Percentiles rank a stretch among this genome's conserved stretches.
Conservation (phyloP, 2,797 vertebrate species). For the Atherinosoma microstoma region DNA sequence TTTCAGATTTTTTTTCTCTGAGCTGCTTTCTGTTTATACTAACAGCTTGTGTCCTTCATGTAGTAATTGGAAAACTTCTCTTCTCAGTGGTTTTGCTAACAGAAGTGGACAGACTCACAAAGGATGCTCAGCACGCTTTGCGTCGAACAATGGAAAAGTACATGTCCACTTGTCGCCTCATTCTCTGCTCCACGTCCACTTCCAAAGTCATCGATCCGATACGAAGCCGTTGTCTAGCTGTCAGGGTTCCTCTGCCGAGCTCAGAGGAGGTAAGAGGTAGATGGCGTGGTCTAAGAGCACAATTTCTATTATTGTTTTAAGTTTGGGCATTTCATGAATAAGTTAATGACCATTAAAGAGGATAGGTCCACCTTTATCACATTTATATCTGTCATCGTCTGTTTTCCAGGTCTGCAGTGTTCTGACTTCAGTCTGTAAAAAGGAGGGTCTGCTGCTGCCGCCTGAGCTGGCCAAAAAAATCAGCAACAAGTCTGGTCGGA, state of each 20-base stretch:
- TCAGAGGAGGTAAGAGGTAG: constrained; percentile 87
- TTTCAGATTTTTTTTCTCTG: background rate
- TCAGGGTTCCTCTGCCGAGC: constrained; percentile 93
- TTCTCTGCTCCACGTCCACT: constrained; percentile 95
- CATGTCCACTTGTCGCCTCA: constrained; percentile 94
- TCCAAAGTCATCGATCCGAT: constrained; percentile 97
- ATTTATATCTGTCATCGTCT: background rate
- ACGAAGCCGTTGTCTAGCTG: constrained; percentile 92
- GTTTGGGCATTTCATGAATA: background rate
- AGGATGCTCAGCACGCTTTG: constrained; percentile 96
- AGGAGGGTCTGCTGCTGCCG: constrained; percentile 92
- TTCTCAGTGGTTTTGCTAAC: constrained; percentile 93
- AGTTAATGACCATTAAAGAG: background rate
- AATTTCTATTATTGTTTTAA: background rate
- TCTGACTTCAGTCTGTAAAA: constrained; percentile 91
- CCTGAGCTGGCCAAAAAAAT: constrained; percentile 90
- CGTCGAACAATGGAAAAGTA: constrained; percentile 99
- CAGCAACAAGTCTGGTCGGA: constrained; percentile 91
- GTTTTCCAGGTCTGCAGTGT: constrained; percentile 89
- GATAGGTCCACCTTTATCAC: background rate
- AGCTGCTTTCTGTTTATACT: background rate
- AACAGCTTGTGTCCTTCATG: background rate
- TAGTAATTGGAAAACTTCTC: constrained; percentile 1
- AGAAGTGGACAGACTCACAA: constrained; percentile 96
- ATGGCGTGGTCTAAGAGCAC: background rate